Evolutionary conservation across 2,888 invertebrate genomes (phyloP).

Genomic region (Strigamia transsilvanica): DNA sequence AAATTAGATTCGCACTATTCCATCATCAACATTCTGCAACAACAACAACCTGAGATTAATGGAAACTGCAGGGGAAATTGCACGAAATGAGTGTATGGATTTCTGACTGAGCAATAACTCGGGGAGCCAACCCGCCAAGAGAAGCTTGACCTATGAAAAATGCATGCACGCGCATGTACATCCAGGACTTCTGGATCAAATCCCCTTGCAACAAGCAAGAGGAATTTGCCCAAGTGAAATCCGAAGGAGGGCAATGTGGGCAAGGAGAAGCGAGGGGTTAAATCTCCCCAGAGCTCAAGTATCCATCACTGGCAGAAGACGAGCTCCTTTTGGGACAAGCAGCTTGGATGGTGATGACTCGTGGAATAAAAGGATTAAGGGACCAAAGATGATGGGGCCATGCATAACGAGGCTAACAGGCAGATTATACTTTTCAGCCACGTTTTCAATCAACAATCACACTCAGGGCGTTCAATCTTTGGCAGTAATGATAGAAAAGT

Average conservation of each 20-base stretch:
- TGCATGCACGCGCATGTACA: not conserved
- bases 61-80: not conserved
- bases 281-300: slow-evolving; percentile 30
- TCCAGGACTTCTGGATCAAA: not conserved
- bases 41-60: slow-evolving; percentile 17
- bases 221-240: slow-evolving; percentile 11
- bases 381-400: slow-evolving; percentile 10
- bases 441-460: not conserved
- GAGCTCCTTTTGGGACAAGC: not conserved
- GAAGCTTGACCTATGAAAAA: not conserved
- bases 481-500: no score
- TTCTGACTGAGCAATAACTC: not conserved
- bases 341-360: slow-evolving; percentile 20
- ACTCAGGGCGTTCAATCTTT: no score
- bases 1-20: slow-evolving; percentile 21
- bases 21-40: not conserved
- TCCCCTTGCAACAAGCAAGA: not conserved
- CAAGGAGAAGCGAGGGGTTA: slow-evolving; percentile 2
- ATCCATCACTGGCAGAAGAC: slow-evolving; percentile 25
- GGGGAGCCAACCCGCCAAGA: not conserved
- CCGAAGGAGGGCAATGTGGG: slow-evolving; percentile 3
- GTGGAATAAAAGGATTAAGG: slow-evolving; percentile 26
- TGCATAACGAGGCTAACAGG: not conserved
- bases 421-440: slow-evolving; percentile 3
- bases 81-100: not conserved